Evolutionary conservation across 92 coral and sea anemone species (phyloP).

Genomic region (Epizoanthus illoricatus): DNA sequence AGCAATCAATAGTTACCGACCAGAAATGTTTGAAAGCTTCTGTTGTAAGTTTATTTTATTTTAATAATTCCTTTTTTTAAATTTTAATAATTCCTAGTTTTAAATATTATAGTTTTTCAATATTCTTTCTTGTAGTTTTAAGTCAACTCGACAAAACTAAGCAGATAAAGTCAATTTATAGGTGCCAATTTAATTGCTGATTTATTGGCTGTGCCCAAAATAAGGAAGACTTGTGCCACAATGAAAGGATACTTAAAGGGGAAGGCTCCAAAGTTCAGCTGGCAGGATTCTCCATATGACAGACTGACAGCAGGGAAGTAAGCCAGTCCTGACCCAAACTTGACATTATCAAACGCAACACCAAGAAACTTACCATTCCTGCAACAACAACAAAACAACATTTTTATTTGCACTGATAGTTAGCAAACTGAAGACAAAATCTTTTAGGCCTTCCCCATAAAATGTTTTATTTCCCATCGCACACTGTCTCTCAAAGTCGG

Average conservation of each 20-base stretch:
- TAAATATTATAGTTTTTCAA: too few relatives aligned
- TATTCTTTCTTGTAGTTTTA: too few relatives aligned
- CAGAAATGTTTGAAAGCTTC: too few relatives aligned
- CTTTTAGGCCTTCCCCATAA: too few relatives aligned
- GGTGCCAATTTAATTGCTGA: too few relatives aligned
- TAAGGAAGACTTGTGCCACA: neutral
- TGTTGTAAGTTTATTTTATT: too few relatives aligned
- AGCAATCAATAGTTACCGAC: too few relatives aligned
- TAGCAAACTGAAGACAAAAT: neutral
- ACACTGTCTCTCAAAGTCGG: too few relatives aligned
- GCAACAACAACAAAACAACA: conserved; percentile 1
- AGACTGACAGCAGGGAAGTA: conserved; percentile 97
- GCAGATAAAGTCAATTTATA: neutral
- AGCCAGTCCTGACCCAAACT: conserved; percentile 90
- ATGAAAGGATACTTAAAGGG: conserved; percentile 91
- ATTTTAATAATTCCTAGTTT: too few relatives aligned
- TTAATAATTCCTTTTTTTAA: too few relatives aligned
- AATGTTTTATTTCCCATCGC: too few relatives aligned
- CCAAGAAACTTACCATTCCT: conserved; percentile 94
- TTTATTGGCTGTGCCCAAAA: neutral
- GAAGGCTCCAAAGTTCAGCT: conserved; percentile 90
- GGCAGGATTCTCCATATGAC: conserved; percentile 97
- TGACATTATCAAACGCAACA: conserved; percentile 90
- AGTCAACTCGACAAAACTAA: too few relatives aligned
- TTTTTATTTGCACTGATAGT: neutral